phyloP scores from a whole-genome alignment of 2,797 vertebrate species.

The Antennarius maculatus region DNA sequence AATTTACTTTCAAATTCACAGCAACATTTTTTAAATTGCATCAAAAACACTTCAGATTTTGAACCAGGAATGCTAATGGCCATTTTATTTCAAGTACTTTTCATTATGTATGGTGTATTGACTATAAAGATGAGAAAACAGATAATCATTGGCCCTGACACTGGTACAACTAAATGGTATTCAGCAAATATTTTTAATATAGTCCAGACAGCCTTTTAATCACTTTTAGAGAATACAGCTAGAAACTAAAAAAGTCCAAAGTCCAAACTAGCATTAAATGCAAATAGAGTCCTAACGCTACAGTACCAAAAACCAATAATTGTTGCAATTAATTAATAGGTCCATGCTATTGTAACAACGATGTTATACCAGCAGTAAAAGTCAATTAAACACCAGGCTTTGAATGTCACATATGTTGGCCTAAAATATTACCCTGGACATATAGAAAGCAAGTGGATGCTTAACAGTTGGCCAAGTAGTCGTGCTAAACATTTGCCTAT shows the following conservation, averaged over 20 bases:
- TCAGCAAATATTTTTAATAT: background rate
- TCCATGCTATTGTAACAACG: background rate
- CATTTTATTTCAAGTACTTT: background rate
- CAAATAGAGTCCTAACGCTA: background rate
- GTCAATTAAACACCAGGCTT: background rate
- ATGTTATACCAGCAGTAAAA: background rate
- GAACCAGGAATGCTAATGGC: background rate
- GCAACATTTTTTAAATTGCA: no score
- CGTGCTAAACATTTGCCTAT: constrained; percentile 9
- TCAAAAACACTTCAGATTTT: no score
- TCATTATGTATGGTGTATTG: background rate
- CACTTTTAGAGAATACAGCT: background rate
- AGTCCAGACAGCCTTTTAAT: background rate
- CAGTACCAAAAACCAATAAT: background rate
- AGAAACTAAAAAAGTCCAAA: background rate
- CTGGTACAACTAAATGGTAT: no score
- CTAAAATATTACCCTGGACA: background rate
- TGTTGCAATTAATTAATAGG: background rate
- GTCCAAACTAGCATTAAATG: constrained; percentile 2
- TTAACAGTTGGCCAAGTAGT: background rate
- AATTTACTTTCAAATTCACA: no score
- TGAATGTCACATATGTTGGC: background rate
- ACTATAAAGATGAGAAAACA: background rate
- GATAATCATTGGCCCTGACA: no score
- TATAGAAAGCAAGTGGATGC: background rate